Conservation (phyloP, 2,888 invertebrate species). For the Aethes cnicana region DNA sequence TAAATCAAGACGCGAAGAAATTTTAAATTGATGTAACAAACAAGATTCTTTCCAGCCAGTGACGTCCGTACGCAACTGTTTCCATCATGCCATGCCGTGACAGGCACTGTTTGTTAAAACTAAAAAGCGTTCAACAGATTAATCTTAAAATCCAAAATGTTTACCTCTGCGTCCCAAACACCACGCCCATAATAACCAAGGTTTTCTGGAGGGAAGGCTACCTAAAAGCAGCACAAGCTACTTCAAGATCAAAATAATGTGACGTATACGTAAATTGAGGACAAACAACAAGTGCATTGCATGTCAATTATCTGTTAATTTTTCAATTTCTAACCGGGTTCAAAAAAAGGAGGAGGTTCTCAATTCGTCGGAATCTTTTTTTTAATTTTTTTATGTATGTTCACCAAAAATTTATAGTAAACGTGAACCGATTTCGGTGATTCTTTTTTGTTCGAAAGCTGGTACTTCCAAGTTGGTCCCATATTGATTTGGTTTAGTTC, state of each 20-base stretch:
- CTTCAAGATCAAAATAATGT: background rate
- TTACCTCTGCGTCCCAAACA: background rate
- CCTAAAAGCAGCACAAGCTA: background rate
- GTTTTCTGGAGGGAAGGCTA: background rate
- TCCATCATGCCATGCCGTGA: slow-evolving; percentile 37
- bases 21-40: slow-evolving; percentile 43
- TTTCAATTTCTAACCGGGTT: no score
- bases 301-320: no score
- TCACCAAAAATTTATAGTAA: no score
- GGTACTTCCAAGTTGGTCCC: no score
- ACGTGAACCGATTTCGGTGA: no score
- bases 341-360: no score
- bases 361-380: no score
- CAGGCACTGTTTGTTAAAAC: slow-evolving; percentile 39
- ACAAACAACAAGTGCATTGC: no score
- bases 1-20: slow-evolving; percentile 16
- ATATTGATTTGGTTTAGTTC: no score
- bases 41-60: slow-evolving; percentile 47
- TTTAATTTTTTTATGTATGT: no score
- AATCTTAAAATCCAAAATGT: slow-evolving; percentile 42
- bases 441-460: no score
- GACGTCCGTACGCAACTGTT: slow-evolving; percentile 57
- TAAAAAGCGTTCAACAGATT: slow-evolving; percentile 47
- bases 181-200: background rate
- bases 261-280: no score